Conservation (phyloP, 2,888 invertebrate species). For the Andrena hattorfiana region DNA sequence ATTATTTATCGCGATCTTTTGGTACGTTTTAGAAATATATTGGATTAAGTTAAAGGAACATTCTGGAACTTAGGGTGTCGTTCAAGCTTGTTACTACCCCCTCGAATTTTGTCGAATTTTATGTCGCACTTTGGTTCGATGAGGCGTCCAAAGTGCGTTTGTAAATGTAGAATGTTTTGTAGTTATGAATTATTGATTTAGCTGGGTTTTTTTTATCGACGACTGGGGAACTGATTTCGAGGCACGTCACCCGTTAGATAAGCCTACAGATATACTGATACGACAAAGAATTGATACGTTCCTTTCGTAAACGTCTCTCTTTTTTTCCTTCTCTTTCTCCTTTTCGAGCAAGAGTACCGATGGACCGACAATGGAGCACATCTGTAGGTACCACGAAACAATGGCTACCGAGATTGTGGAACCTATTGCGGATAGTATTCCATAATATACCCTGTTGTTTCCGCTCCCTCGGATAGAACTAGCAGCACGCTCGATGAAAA, state of each 20-base stretch:
- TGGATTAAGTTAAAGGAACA: too few species aligned
- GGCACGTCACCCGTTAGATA: slow-evolving; percentile 63
- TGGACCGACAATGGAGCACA: slow-evolving; percentile 79
- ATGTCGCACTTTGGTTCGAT: too few species aligned
- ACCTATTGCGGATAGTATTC: slow-evolving; percentile 82
- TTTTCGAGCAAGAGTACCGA: slow-evolving; percentile 71
- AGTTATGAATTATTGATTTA: neutral
- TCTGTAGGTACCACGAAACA: slow-evolving; percentile 83
- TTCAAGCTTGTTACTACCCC: too few species aligned
- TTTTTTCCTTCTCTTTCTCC: slow-evolving; percentile 53
- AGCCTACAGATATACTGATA: slow-evolving; percentile 73
- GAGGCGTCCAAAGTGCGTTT: neutral
- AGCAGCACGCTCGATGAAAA: slow-evolving; percentile 62
- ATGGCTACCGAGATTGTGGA: slow-evolving; percentile 83
- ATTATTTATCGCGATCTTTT: too few species aligned
- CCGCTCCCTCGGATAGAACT: slow-evolving; percentile 68
- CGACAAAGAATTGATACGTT: slow-evolving; percentile 79
- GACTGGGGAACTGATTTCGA: slow-evolving; percentile 26
- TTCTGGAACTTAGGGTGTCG: too few species aligned
- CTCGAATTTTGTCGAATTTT: too few species aligned
- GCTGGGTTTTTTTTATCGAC: neutral
- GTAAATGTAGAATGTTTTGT: neutral
- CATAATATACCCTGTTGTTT: slow-evolving; percentile 84
- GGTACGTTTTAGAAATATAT: too few species aligned
- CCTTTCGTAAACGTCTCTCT: slow-evolving; percentile 73